phyloP scores from a whole-genome alignment of 2,113 vertebrate genomes.

The Furnarius figulus region DNA sequence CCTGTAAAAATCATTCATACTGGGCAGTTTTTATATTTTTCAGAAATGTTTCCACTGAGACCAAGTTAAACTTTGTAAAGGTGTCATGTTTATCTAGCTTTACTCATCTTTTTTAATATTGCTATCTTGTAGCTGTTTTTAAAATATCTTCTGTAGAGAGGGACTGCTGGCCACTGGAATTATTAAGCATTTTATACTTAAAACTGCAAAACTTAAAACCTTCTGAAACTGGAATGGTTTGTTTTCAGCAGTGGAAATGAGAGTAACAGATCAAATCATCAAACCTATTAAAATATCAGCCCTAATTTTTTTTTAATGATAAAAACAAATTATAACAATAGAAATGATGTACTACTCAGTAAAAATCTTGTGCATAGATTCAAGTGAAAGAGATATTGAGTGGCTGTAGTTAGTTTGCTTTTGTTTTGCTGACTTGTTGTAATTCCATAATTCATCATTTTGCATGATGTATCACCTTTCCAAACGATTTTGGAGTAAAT shows the following conservation, averaged over 20 bases:
- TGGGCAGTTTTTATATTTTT: not conserved
- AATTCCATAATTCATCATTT: not conserved
- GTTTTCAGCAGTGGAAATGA: not conserved
- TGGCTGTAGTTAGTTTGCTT: not conserved
- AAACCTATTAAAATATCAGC: not conserved
- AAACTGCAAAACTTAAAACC: not conserved
- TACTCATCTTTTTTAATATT: not conserved
- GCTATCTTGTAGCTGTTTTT: not conserved
- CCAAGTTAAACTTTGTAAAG: not conserved
- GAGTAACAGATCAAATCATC: not conserved
- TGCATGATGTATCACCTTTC: not conserved
- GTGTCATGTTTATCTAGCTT: not conserved
- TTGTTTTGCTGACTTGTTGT: not conserved
- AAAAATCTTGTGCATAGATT: not conserved
- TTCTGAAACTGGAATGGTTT: not conserved
- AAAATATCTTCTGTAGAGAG: not conserved
- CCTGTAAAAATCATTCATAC: not conserved
- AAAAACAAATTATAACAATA: not conserved
- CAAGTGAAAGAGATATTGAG: not conserved
- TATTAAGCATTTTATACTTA: not conserved
- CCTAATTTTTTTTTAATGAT: not conserved
- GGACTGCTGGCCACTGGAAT: not conserved
- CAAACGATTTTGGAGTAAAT: not conserved
- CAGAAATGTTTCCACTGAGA: not conserved
- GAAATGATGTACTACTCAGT: not conserved